Evolutionary conservation across 2,888 invertebrate genomes (phyloP).

Genomic region (Lepidochitona cinerea): DNA sequence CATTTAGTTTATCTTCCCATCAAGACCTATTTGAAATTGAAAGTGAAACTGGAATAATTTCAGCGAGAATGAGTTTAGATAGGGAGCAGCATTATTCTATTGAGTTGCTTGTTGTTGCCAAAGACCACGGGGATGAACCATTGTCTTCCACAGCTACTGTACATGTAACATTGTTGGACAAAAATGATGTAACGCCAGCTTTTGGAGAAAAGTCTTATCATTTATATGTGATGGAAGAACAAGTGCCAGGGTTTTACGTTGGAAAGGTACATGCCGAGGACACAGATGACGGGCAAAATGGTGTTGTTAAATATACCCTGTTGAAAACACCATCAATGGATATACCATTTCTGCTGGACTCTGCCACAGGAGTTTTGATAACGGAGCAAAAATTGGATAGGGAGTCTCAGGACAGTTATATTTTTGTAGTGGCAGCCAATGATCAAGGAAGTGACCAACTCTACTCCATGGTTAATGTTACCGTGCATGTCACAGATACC

Average conservation of each 20-base stretch:
- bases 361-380: background rate
- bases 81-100: background rate
- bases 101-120: constrained; percentile 10
- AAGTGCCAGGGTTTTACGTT: constrained; percentile 3
- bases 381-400: background rate
- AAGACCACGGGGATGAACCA: background rate
- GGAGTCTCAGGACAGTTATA: background rate
- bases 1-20: background rate
- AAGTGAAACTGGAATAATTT: background rate
- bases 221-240: background rate
- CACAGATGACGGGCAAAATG: constrained; percentile 15
- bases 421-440: constrained; percentile 9
- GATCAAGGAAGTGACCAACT: background rate
- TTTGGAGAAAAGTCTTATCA: background rate
- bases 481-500: constrained; percentile 2
- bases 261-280: constrained; percentile 13
- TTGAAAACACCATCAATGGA: background rate
- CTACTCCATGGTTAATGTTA: constrained; percentile 2
- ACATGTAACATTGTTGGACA: background rate
- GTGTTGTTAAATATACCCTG: constrained; percentile 5
- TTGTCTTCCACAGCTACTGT: background rate
- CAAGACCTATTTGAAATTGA: background rate
- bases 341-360: background rate
- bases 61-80: background rate
- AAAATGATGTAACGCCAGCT: constrained; percentile 3